Conservation (phyloP, 2,888 invertebrate species). For the Lagria hirta region DNA sequence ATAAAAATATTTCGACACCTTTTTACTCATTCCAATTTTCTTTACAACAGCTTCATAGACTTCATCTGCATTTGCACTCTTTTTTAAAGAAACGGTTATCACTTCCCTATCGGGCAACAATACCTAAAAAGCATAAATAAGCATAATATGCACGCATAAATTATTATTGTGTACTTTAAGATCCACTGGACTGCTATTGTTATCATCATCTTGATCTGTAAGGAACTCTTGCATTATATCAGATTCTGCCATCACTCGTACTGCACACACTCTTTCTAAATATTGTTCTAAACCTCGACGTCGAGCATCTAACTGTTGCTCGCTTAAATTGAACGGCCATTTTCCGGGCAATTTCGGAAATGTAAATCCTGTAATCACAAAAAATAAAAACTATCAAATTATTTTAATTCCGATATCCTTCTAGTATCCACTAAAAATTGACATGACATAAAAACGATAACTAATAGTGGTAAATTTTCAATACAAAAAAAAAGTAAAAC, state of each 20-base stretch:
- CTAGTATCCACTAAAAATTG: no score
- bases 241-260: conserved; percentile 95
- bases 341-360: conserved; percentile 98
- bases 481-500: no score
- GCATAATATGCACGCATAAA: neutral
- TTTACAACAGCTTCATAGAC: conserved; percentile 87
- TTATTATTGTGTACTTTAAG: conserved; percentile 61
- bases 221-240: conserved; percentile 97
- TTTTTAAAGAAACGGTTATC: conserved; percentile 83
- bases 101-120: conserved; percentile 90
- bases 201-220: conserved; percentile 86
- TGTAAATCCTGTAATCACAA: conserved; percentile 67
- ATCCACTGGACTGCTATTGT: conserved; percentile 65
- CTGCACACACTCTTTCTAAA: conserved; percentile 96
- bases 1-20: conserved; percentile 88
- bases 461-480: no score
- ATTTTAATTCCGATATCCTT: no score
- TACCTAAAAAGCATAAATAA: conserved; percentile 55
- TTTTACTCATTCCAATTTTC: conserved; percentile 78
- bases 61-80: conserved; percentile 86
- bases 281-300: conserved; percentile 95
- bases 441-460: no score
- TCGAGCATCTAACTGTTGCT: conserved; percentile 94
- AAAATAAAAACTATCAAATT: no score
- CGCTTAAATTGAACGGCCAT: conserved; percentile 96